Base-by-base conservation (phyloP, 2,888 invertebrate species). In the Macaria liturata region DNA sequence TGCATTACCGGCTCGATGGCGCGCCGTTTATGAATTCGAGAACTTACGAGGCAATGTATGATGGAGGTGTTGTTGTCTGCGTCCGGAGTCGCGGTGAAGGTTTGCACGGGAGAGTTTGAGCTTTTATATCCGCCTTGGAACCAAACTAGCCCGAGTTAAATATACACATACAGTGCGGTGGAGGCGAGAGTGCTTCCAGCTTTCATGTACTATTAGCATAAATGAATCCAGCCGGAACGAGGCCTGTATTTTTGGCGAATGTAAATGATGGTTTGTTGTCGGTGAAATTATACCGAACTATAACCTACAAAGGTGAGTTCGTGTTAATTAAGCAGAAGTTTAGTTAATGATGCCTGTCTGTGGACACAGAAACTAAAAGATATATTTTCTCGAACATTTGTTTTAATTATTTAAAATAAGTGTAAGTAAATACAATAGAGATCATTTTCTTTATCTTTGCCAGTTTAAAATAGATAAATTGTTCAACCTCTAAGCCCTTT, bases 41-140 rank as follows among this genome's bases (percentile, higher is more conserved):
- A 46, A 65, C 63, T 54, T 32, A 51, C 58, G 37, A 59, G 54
- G 74, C 75, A 67, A 70, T 76, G 78, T 68, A 73, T 65, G 61
- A 57, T 43, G 66, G 59, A 45, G 46, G 49, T 37, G 46, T 52
- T 40, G 49, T 54, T 57, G 32, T 54, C 55, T 67, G 54, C 57
- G 61, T 49, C 49, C 8, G 30, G 59, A 61, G 57, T 63, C 69
- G 67, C 63, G 62, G 66, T 65, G 46, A 45, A 47, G 50, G 66
- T 57, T 58, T 69, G 68, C 68, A 70, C 69, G 51, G 48, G 59
- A 30, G 43, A 52, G 55, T 60, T 60, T 40, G 31, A 40, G 55
- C 55, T 55, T 56, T 59, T 49, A 56, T 52, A 49, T 49, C 55
- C 46, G 55, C 55, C 48, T 55, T 54, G 54, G 48, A 46, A 34